Evolutionary conservation across 2,888 invertebrate species (phyloP).

Genomic region (Amorpha juglandis): DNA sequence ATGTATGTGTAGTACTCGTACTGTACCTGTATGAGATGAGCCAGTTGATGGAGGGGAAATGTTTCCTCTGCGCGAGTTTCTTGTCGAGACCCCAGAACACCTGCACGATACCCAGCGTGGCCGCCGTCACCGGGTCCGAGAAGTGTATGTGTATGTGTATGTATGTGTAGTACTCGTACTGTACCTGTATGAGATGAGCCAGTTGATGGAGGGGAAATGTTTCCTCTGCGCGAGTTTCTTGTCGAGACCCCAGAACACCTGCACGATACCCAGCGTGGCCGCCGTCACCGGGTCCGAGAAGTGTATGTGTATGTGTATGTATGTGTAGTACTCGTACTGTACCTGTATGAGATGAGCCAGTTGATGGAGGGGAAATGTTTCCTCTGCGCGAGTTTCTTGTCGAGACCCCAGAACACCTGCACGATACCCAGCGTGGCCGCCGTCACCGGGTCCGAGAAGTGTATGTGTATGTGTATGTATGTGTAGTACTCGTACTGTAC

Average conservation of each 20-base stretch:
- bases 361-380: constrained; percentile 99
- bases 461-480: no score
- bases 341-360: constrained; percentile 98
- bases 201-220: constrained; percentile 99
- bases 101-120: constrained; percentile 99
- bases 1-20: neutral
- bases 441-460: constrained; percentile 99
- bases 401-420: constrained; percentile 99
- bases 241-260: constrained; percentile 99
- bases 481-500: constrained; percentile 48
- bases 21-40: constrained; percentile 95
- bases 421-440: constrained; percentile 99
- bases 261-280: constrained; percentile 99
- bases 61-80: constrained; percentile 99
- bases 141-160: no score
- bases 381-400: constrained; percentile 99
- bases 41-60: constrained; percentile 99
- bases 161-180: neutral
- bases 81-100: constrained; percentile 99
- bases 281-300: constrained; percentile 99
- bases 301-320: no score
- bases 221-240: constrained; percentile 99
- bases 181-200: constrained; percentile 97
- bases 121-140: constrained; percentile 99
- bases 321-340: constrained; percentile 4